A percentile compares a stretch with the other conserved stretches of the same genome.
These are phyloP conservation scores for Mionectes macconnelli DNA, from an alignment of 2,113 vertebrate genomes.

Conservation along the genomic window DNA sequence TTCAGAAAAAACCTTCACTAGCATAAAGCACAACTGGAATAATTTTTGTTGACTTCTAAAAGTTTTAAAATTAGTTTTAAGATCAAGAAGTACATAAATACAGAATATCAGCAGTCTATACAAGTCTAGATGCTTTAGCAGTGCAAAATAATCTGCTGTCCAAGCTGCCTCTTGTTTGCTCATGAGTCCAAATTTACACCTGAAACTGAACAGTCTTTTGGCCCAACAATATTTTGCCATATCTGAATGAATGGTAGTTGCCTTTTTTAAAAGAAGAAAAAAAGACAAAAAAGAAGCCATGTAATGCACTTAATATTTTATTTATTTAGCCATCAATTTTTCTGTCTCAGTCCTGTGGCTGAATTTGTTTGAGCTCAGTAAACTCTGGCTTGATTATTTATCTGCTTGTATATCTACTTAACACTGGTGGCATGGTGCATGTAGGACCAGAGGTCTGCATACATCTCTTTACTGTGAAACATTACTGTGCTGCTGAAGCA, in stretches of 20 bases:
- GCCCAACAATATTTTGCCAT: neutral
- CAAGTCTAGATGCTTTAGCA: neutral
- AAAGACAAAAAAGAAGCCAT: neutral
- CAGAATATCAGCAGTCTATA: neutral
- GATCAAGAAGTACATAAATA: neutral
- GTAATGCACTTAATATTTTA: neutral
- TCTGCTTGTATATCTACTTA: neutral
- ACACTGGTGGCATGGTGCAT: neutral
- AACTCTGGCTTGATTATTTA: neutral
- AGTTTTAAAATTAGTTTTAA: neutral
- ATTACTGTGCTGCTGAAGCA: neutral
- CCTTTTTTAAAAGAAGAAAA: neutral
- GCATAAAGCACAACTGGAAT: neutral
- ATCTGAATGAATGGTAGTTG: neutral
- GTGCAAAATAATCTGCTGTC: neutral
- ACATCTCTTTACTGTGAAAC: neutral
- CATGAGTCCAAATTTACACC: neutral
- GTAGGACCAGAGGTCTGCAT: neutral
- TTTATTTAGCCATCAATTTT: neutral
- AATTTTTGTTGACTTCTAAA: neutral
- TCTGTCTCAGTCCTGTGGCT: neutral
- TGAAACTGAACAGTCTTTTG: neutral
- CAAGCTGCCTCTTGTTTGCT: neutral
- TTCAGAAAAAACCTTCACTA: slow-evolving; percentile 17
- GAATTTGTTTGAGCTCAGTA: neutral